A percentile compares a stretch with the other conserved stretches of the same genome.
Conservation (phyloP, 1,140 invertebrate genomes). For the Zaprionus taronus region DNA sequence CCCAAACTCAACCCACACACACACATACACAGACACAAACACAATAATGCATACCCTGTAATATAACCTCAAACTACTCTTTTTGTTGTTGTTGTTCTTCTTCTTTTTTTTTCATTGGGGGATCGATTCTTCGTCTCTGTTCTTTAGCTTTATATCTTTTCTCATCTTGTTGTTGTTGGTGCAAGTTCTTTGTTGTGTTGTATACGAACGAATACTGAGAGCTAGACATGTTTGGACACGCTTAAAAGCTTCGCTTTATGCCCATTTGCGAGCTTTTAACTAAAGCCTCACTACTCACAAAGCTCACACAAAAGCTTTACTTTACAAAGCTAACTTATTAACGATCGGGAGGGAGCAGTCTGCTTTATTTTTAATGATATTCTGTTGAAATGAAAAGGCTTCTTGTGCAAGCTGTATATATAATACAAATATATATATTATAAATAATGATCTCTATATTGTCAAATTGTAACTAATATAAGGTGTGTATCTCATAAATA, state of each 20-base stretch:
- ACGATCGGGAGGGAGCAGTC: not conserved
- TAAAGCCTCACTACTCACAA: slow-evolving; percentile 19
- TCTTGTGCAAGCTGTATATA: not conserved
- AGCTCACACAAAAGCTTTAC: slow-evolving; percentile 14
- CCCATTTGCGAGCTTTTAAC: slow-evolving; percentile 51
- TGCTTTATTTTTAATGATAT: not conserved
- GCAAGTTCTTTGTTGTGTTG: slow-evolving; percentile 57
- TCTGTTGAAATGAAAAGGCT: not conserved
- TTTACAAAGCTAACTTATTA: not conserved
- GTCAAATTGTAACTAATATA: not conserved
- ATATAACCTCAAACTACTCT: slow-evolving; percentile 44
- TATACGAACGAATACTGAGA: slow-evolving; percentile 62
- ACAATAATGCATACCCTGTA: slow-evolving; percentile 14
- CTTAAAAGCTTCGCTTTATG: slow-evolving; percentile 58
- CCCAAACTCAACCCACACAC: slow-evolving; percentile 15
- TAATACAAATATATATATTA: too few species aligned
- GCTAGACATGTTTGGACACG: slow-evolving; percentile 70
- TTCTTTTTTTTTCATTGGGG: not conserved
- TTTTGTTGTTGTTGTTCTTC: slow-evolving; percentile 8
- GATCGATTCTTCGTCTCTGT: slow-evolving; percentile 10
- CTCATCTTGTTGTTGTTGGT: slow-evolving; percentile 49
- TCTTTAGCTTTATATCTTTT: slow-evolving; percentile 1
- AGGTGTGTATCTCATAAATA: not conserved
- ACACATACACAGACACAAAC: slow-evolving; percentile 18
- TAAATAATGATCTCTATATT: not conserved